Percentiles rank a stretch among this genome's conserved stretches.
Conservation (phyloP, 2,797 vertebrate genomes). For the Sus cebifrons region DNA sequence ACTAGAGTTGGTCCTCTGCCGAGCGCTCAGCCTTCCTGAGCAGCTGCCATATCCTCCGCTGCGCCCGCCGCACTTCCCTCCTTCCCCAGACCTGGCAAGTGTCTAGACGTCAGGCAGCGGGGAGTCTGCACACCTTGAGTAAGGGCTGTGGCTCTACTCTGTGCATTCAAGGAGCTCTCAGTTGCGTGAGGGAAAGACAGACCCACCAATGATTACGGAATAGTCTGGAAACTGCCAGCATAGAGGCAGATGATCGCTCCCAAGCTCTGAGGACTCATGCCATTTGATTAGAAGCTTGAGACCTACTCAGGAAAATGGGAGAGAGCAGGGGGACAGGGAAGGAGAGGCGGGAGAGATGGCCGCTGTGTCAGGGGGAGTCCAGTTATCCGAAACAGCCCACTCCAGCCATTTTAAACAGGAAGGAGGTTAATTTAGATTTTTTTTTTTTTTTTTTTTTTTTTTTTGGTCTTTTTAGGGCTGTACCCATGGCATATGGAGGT, state of each 20-base stretch:
- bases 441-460: no score
- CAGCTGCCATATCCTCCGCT: not conserved
- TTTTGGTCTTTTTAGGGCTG: no score
- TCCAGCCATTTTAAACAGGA: constrained; percentile 32
- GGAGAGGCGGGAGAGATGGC: not conserved
- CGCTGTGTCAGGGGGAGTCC: not conserved
- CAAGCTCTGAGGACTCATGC: not conserved
- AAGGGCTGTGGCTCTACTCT: not conserved
- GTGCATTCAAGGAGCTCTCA: not conserved
- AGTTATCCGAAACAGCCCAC: not conserved
- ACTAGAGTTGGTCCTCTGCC: not conserved
- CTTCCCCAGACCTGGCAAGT: not conserved
- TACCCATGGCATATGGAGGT: no score
- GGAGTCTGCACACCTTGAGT: not conserved
- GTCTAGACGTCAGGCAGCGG: not conserved
- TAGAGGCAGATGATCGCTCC: not conserved
- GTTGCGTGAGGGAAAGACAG: not conserved
- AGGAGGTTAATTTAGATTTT: not conserved
- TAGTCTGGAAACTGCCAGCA: not conserved
- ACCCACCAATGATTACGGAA: not conserved
- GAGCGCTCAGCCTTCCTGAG: not conserved
- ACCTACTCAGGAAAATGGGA: constrained; percentile 21
- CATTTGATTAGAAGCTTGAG: constrained; percentile 39
- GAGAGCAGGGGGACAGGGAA: not conserved
- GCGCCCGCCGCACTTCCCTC: no score